Base-by-base conservation (phyloP, 2,113 vertebrate species). In the Melierax canorus region DNA sequence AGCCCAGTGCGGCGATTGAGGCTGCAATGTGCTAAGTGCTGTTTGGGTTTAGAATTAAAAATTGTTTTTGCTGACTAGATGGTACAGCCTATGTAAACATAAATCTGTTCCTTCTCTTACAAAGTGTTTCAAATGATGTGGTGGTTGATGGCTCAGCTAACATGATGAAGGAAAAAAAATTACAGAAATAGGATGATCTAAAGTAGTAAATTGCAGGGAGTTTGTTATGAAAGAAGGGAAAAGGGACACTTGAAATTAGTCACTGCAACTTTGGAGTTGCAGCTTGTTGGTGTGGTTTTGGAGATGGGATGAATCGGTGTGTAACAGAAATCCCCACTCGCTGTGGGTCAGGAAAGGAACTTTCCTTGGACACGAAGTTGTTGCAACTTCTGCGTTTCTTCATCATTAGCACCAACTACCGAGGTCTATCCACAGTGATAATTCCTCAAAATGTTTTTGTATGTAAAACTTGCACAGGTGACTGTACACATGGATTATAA, bases 401-500 rank as follows among this genome's bases (percentile, higher is more conserved):
- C 12, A 21, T 67, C 10, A 2, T 32, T 58, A 74, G 11, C 19
- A 56, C 4, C 11, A 26, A 36, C 19, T 29, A 77, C 9, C 4
- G 2, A 2, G 5, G 22, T 74, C 41, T 66, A 2, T 48, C 63
- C 26, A 17, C 4, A 18, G 36, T 4, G 26, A 10, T 32, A 53
- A 43, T 46, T 55, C 12, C 34, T 9, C 1, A 27, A 23, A 45
- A 53, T 0, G 1, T 4, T 62, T 80, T 12, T 58, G 4, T 34
- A 3, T 46, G 27, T 73, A 43, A 16, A 48, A 48, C 26, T 39
- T 67, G 10, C 15, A 9, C 15, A n/a, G 39, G 24, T 62, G 58
- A 46, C 9, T 59, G 32, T 39, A 48, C 9, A 5, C 4, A 1
- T 2, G 11, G 4, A 16, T 53, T 73, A 17, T 50, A 34, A 53